Evolutionary conservation across 2,888 invertebrate species (phyloP), one percentile per base, ranked within the genome.

Genomic region (Heteropelma amictum): DNA sequence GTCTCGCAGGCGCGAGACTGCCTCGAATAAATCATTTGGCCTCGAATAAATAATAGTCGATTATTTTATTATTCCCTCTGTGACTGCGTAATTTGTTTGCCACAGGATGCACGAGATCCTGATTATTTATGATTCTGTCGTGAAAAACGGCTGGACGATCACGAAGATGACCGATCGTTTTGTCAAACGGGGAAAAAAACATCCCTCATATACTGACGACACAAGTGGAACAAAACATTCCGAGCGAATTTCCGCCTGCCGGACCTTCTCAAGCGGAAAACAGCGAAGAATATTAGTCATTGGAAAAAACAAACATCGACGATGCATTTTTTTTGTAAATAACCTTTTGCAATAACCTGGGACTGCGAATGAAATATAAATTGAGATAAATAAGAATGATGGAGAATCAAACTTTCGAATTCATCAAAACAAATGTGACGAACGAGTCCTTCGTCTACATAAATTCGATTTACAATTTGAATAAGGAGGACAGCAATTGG

Each of bases 401-500:
- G 72, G 69, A 69, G 8, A 73, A 76, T 60, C 38, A 54, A 54
- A 76, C 63, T 71, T 63, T 35, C 3, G 23, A 1, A 0, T 17
- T 54, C 10, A 14, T 35, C 1, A 79, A 77, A 28, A 77, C 72
- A 4, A 83, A 85, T 51, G 26, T 53, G 14, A 83, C 82, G 1
- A 85, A 86, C 49, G 45, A 26, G 19, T 83, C 82, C 2, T 33
- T 35, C 28, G 67, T 35, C 17, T 85, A 85, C 53, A 40, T 87
- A 12, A 78, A 79, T 26, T 80, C 87, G 53, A 90, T 92, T 12
- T 95, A 92, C 82, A 90, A 92, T 83, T 92, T 95, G 30, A 93
- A 92, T 73, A 92, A 92, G 5, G 96, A 96, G 86, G 97, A 97
- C 85, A 94, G 96, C 8, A 95, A 95, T 82, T 97, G 97, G 97